Conservation (phyloP, 1,140 invertebrate species). For the Trichonephila clavata region DNA sequence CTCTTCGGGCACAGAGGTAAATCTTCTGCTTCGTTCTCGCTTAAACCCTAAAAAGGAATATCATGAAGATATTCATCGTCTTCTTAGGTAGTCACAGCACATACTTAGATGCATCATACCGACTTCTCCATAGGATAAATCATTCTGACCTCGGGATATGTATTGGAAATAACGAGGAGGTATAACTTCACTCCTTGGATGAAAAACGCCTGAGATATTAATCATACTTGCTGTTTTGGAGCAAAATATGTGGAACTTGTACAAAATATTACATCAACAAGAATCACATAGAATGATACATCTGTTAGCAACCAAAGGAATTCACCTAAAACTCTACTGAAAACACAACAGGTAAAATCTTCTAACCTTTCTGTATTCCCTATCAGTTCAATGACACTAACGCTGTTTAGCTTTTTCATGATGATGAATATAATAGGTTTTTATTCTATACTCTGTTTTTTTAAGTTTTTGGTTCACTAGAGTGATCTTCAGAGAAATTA, state of each 20-base stretch:
- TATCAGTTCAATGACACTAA: no score
- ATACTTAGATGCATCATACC: neutral
- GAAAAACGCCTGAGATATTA: conserved; percentile 5
- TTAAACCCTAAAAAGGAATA: conserved; percentile 3
- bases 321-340: neutral
- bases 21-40: neutral
- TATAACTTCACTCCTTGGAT: conserved; percentile 6
- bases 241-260: neutral
- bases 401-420: no score
- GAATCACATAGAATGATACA: no score
- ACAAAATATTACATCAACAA: neutral
- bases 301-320: neutral
- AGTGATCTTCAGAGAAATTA: no score
- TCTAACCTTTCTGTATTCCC: no score
- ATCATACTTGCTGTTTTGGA: neutral
- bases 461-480: no score
- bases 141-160: conserved; percentile 43
- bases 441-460: no score
- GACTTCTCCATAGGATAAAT: conserved; percentile 21
- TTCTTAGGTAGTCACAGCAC: conserved; percentile 51
- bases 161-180: conserved; percentile 14
- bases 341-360: neutral
- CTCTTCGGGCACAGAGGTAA: conserved; percentile 31
- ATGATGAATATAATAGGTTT: no score
- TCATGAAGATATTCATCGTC: neutral